A percentile compares a stretch with the other conserved stretches of the same genome.
phyloP scores from a whole-genome alignment of 2,888 invertebrate genomes.

The Eulithis testata region DNA sequence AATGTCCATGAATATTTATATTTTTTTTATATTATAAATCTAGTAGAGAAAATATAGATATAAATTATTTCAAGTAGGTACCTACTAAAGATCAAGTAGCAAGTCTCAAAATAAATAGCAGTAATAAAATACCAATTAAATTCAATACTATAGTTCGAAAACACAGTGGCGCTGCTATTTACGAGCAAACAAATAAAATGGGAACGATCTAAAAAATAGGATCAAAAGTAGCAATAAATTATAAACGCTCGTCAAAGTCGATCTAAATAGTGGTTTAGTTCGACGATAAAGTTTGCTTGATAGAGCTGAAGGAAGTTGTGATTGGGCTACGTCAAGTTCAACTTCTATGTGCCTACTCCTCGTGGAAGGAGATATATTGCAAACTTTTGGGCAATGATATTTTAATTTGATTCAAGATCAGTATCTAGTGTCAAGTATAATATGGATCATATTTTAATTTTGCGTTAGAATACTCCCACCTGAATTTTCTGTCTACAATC shows the following conservation, averaged over 20 bases:
- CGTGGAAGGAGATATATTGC: too few species aligned
- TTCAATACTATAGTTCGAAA: slow-evolving; percentile 21
- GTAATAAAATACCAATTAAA: slow-evolving; percentile 30
- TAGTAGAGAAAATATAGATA: too few species aligned
- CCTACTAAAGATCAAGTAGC: slow-evolving; percentile 2
- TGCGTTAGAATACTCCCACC: too few species aligned
- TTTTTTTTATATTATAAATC: too few species aligned
- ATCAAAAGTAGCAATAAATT: slow-evolving; percentile 72
- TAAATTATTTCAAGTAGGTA: neutral
- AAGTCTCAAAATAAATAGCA: slow-evolving; percentile 7
- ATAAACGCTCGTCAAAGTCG: slow-evolving; percentile 67
- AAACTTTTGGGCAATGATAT: too few species aligned
- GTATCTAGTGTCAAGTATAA: too few species aligned
- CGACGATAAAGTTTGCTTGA: slow-evolving; percentile 27
- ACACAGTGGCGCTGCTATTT: slow-evolving; percentile 56
- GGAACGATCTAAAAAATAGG: slow-evolving; percentile 69
- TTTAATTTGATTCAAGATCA: too few species aligned
- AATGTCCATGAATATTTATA: too few species aligned
- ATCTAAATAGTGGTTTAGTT: slow-evolving; percentile 57
- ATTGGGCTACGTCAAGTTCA: neutral
- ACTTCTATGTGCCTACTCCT: too few species aligned
- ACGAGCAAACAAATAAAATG: slow-evolving; percentile 58
- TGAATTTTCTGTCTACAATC: too few species aligned
- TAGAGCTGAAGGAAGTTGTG: slow-evolving; percentile 13
- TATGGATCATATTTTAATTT: too few species aligned